Percentiles rank a stretch among this genome's conserved stretches.
Evolutionary conservation across 2,797 vertebrate genomes (phyloP).

Genomic region (Bradypodion ventrale): DNA sequence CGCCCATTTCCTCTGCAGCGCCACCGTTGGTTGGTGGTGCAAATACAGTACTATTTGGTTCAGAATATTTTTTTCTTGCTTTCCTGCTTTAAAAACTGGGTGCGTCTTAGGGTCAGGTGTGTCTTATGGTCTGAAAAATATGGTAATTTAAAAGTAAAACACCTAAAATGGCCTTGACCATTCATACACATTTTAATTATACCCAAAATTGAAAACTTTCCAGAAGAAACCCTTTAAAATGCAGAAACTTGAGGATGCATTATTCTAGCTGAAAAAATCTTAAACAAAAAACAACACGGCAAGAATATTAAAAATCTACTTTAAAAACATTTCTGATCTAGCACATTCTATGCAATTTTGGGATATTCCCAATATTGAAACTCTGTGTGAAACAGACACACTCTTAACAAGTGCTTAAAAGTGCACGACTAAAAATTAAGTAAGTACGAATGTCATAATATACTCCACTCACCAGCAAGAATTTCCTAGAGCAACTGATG

Average conservation of each 20-base stretch:
- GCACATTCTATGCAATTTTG: slow-evolving; percentile 58
- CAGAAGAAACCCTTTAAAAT: background rate
- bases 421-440: too few species aligned
- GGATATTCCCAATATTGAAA: slow-evolving; percentile 74
- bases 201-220: background rate
- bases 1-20: too few species aligned
- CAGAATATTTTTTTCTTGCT: too few species aligned
- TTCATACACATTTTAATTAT: background rate
- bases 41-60: too few species aligned
- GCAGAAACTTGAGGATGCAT: background rate
- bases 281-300: background rate
- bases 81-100: too few species aligned
- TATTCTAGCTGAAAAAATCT: background rate
- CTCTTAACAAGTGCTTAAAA: slow-evolving; percentile 27
- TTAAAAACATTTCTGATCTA: rapidly evolving
- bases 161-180: background rate
- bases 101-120: too few species aligned
- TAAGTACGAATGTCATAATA: slow-evolving; percentile 61
- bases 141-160: background rate
- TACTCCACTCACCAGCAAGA: slow-evolving; percentile 75
- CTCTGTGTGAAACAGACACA: slow-evolving; percentile 47
- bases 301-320: background rate
- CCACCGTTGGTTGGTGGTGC: too few species aligned
- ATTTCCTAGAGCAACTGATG: slow-evolving; percentile 66
- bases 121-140: too few species aligned